Conservation (phyloP, 2,888 invertebrate species). For the Athalia cordata region DNA sequence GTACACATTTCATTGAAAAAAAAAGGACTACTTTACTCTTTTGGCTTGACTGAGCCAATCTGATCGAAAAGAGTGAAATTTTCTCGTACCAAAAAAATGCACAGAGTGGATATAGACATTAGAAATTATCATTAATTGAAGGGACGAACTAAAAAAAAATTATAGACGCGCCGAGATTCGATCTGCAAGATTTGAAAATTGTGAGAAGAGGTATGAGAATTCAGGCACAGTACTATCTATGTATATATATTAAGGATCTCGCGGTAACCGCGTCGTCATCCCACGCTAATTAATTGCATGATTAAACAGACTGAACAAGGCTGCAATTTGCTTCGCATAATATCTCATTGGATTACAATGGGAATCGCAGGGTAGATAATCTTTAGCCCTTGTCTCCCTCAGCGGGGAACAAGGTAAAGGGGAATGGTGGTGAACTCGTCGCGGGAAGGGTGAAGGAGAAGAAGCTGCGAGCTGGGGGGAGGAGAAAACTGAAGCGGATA, state of each 20-base stretch:
- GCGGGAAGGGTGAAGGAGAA: conserved; percentile 43
- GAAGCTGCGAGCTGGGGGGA: conserved; percentile 47
- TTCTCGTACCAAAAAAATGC: no score
- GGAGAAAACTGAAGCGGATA: conserved; percentile 50
- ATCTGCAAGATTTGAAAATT: no score
- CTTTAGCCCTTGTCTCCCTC: conserved; percentile 53
- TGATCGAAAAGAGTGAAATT: no score
- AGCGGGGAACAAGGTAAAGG: background rate
- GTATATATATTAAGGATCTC: background rate
- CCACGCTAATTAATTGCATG: conserved; percentile 46
- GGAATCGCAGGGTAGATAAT: conserved; percentile 56
- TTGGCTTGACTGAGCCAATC: no score
- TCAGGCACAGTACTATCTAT: background rate
- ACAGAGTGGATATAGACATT: no score
- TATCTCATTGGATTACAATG: conserved; percentile 57
- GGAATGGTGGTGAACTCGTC: conserved; percentile 10
- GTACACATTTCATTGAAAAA: no score
- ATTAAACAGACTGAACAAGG: conserved; percentile 46
- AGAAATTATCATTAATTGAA: no score
- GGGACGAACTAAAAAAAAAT: no score
- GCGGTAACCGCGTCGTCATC: conserved; percentile 28
- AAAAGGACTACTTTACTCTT: no score
- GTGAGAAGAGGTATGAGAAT: background rate
- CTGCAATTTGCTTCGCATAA: conserved; percentile 50
- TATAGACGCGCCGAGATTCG: no score